Conservation (phyloP, 2,888 invertebrate genomes). For the Cinara cedri region DNA sequence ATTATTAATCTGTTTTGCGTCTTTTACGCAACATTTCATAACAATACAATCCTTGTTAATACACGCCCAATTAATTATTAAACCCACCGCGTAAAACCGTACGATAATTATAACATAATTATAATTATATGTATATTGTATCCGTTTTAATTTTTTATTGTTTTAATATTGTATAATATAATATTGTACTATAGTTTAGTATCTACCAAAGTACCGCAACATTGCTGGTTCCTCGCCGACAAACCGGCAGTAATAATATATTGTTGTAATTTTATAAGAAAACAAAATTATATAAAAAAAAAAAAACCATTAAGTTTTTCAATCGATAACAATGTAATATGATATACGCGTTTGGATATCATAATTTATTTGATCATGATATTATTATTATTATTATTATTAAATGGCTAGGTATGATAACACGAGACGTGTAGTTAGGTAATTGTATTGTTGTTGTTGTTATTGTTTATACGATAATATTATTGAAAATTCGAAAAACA, state of each 20-base stretch:
- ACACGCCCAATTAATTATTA: too few relatives aligned
- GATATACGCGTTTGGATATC: too few relatives aligned
- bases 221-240: background rate
- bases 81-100: slow-evolving; percentile 6
- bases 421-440: too few relatives aligned
- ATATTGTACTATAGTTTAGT: background rate
- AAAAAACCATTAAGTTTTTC: too few relatives aligned
- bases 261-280: slow-evolving; percentile 24
- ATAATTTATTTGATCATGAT: too few relatives aligned
- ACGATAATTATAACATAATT: slow-evolving; percentile 1
- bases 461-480: slow-evolving; percentile 4
- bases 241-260: background rate
- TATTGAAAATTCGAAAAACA: background rate
- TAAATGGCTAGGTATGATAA: background rate
- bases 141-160: too few relatives aligned
- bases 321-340: too few relatives aligned
- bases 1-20: too few relatives aligned
- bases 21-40: too few relatives aligned
- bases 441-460: slow-evolving; percentile 34
- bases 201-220: background rate
- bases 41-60: too few relatives aligned
- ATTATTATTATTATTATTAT: background rate
- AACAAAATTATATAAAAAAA: too few relatives aligned
- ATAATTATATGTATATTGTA: background rate
- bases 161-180: too few relatives aligned